phyloP scores from a whole-genome alignment of 2,113 vertebrate species.

The Mus spicilegus region DNA sequence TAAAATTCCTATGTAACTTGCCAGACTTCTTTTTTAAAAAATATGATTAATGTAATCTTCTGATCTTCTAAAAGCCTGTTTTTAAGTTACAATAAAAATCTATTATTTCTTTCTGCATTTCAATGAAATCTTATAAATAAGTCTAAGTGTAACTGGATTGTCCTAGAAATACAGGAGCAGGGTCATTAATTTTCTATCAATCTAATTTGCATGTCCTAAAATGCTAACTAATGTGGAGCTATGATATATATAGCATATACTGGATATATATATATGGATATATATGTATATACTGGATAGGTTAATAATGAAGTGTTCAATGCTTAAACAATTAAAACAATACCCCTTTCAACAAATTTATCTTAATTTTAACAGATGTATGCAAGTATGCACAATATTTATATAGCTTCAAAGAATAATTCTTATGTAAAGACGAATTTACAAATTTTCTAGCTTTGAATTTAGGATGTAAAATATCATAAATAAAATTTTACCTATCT shows the following conservation, averaged over 20 bases:
- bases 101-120: background rate
- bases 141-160: background rate
- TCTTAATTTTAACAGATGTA: background rate
- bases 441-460: background rate
- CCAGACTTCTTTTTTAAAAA: background rate
- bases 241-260: background rate
- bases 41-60: constrained; percentile 42
- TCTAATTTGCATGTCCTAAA: background rate
- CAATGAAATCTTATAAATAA: constrained; percentile 28
- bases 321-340: constrained; percentile 18
- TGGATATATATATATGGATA: background rate
- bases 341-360: background rate
- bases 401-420: background rate
- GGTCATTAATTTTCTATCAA: constrained; percentile 6
- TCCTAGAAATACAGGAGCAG: background rate
- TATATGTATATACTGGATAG: background rate
- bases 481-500: background rate
- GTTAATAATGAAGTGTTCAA: background rate
- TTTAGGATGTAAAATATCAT: background rate
- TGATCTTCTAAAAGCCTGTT: background rate
- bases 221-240: background rate
- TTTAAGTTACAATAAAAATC: constrained; percentile 16
- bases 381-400: background rate
- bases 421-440: background rate
- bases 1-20: constrained; percentile 11